Evolutionary conservation across 2,797 vertebrate genomes (phyloP), one percentile per base, ranked within the genome.

Genomic region (Triplophysa bombifrons): DNA sequence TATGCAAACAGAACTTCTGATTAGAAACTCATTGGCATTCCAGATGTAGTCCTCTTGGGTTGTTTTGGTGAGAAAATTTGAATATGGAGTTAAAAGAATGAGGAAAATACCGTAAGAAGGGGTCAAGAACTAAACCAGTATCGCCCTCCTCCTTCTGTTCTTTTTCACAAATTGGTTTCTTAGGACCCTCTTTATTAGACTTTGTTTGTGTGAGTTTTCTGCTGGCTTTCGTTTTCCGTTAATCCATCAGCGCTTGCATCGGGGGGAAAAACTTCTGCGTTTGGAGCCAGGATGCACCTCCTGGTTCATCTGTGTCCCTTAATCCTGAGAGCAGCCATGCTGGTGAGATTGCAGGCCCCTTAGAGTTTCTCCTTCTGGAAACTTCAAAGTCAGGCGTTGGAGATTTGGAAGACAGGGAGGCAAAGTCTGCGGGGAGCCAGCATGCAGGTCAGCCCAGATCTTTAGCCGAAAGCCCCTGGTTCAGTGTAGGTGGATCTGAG

Each of bases 341-440:
- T 82, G 86, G 87, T 85, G 83, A 91, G 89, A 91, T 90, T 91
- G 90, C 85, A 84, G 87, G 78, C 72, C 86, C 85, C 88, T 88
- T 88, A 78, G 90, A 91, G 91, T 87, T 88, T 86, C 83, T 85
- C 87, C 77, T 82, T 90, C 91, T 91, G 89, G 85, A 82, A 80
- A 92, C 91, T 91, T 93, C 91, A 93, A 93, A 93, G 93, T 88
- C 87, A 30, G 83, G 83, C 86, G 83, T 82, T 85, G 86, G 84
- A 53, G 55, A 72, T 46, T 66, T 67, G 84, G 76, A 74, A 64
- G 48, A 50, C 25, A 85, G 84, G 76, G 87, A 88, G 88, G 72
- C 65, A 83, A 86, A 86, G 87, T 89, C 84, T 58, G 53, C 82
- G 58, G 83, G 74, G 56, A 85, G 76, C 75, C 70, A 83, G 63